Percentiles rank a stretch among this genome's conserved stretches.
These are phyloP conservation scores for Troides aeacus DNA, from an alignment of 2,888 invertebrate species.

Conservation along the genomic window DNA sequence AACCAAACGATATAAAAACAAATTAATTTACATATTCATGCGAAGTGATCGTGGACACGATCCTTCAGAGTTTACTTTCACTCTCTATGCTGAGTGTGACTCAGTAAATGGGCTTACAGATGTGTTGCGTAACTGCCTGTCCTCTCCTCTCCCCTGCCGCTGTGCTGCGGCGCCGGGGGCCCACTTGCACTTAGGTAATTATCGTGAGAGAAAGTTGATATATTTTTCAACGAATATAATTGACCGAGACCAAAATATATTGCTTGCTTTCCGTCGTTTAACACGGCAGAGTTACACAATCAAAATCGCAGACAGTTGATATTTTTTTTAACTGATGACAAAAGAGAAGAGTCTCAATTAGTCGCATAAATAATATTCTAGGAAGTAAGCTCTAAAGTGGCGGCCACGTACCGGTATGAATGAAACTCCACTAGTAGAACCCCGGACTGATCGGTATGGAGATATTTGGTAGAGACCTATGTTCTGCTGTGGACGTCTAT, in stretches of 20 bases:
- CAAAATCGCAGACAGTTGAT: constrained; percentile 23
- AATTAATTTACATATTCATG: constrained; percentile 14
- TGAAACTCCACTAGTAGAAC: too few relatives aligned
- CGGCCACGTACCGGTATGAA: too few relatives aligned
- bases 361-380: too few relatives aligned
- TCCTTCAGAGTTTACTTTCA: constrained; percentile 55
- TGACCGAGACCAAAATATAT: constrained; percentile 53
- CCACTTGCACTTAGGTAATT: constrained; percentile 57
- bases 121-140: constrained; percentile 46
- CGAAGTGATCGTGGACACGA: constrained; percentile 33
- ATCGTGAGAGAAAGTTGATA: constrained; percentile 68
- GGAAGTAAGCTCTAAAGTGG: too few relatives aligned
- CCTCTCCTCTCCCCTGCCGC: constrained; percentile 2
- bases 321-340: constrained; percentile 4
- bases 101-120: constrained; percentile 50
- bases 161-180: constrained; percentile 21
- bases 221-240: constrained; percentile 69
- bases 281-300: constrained; percentile 52
- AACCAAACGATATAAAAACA: not conserved
- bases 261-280: constrained; percentile 53
- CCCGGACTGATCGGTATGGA: too few relatives aligned
- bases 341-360: constrained; percentile 6
- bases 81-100: constrained; percentile 39
- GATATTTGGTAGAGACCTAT: too few relatives aligned
- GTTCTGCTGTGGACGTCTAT: too few relatives aligned